Evolutionary conservation across 2,113 vertebrate genomes (phyloP).

Genomic region (Halcyon senegalensis): DNA sequence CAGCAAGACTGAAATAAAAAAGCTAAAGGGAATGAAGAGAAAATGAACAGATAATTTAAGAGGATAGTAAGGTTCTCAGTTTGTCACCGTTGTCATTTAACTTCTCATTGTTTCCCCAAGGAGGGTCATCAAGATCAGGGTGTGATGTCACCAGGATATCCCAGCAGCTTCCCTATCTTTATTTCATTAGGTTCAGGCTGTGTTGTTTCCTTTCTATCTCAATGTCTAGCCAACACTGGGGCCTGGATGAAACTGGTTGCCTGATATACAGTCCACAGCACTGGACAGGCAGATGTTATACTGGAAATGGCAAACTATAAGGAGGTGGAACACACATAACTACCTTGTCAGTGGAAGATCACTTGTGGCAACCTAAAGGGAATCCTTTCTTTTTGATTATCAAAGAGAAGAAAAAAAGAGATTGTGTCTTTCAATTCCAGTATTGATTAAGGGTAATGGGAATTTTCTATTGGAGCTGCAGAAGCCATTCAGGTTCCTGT

Average conservation of each 20-base stretch:
- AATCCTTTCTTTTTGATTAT: background rate
- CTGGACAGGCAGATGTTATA: background rate
- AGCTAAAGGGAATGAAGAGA: background rate
- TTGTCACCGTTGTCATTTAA: background rate
- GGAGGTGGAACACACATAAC: background rate
- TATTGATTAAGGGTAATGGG: background rate
- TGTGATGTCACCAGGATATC: background rate
- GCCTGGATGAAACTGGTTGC: background rate
- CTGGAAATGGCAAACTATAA: background rate
- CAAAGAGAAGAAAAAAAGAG: constrained; percentile 7
- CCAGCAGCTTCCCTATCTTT: background rate
- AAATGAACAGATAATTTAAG: background rate
- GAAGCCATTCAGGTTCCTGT: background rate
- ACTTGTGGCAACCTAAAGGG: background rate
- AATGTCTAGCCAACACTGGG: background rate
- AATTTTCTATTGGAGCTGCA: background rate
- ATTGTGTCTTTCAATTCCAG: background rate
- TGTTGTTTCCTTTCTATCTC: background rate
- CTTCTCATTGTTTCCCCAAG: background rate
- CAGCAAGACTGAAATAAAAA: background rate
- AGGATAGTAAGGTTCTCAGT: background rate
- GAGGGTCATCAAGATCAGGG: background rate
- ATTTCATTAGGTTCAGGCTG: background rate
- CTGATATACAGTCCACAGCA: background rate
- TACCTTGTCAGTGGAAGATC: background rate